Conservation (phyloP, 1,140 invertebrate species). For the Gonatopus flavifemur region DNA sequence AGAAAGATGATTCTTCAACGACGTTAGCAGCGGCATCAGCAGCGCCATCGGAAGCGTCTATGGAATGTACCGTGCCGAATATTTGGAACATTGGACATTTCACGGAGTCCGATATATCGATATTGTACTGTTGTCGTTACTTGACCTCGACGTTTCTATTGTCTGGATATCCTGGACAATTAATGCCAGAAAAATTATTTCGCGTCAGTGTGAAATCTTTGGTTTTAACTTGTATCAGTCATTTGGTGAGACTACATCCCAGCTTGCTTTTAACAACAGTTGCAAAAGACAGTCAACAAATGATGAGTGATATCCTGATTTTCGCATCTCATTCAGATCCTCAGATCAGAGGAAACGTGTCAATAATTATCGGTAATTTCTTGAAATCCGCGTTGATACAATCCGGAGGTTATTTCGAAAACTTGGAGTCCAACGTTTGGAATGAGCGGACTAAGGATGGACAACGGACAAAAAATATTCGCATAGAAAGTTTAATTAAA, state of each 20-base stretch:
- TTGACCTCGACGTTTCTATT: constrained; percentile 77
- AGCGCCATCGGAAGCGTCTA: too few relatives aligned
- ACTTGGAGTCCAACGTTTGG: constrained; percentile 39
- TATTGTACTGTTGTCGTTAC: constrained; percentile 76
- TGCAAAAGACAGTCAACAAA: constrained; percentile 56
- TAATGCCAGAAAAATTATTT: constrained; percentile 69
- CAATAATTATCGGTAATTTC: constrained; percentile 69
- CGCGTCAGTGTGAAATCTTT: constrained; percentile 84
- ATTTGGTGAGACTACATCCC: constrained; percentile 71
- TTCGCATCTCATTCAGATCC: constrained; percentile 78
- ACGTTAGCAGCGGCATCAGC: too few relatives aligned
- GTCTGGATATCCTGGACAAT: constrained; percentile 62
- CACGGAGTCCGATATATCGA: constrained; percentile 66
- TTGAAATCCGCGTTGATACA: constrained; percentile 65
- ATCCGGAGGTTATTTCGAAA: constrained; percentile 56
- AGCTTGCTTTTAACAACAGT: constrained; percentile 60
- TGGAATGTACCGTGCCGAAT: too few relatives aligned
- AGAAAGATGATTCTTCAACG: too few relatives aligned
- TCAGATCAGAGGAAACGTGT: constrained; percentile 75
- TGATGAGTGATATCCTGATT: constrained; percentile 70
- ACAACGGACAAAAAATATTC: too few relatives aligned
- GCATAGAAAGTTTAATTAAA: constrained; percentile 58
- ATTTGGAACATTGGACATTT: constrained; percentile 72
- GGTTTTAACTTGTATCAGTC: constrained; percentile 73
- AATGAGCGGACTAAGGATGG: constrained; percentile 32